Evolutionary conservation across 2,113 vertebrate species (phyloP), one percentile per base, ranked within the genome.

Genomic region (Antigone vipio): DNA sequence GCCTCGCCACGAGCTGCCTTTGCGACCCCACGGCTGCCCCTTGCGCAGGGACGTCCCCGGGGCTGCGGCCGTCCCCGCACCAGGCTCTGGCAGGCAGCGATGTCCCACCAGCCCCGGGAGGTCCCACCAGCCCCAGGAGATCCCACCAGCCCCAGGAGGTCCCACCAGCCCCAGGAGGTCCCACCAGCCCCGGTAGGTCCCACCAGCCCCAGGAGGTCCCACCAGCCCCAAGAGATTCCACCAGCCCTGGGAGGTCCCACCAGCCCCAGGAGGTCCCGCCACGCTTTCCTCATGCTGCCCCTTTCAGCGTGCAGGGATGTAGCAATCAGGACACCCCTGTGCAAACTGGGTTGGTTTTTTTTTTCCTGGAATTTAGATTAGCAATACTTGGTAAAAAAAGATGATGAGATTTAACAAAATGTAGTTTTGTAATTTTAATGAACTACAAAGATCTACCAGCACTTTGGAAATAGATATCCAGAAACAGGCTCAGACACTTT

Each of bases 31-130:
- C 22, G 12, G 77, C 75, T 40, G 40, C n/a, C 56, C 11, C 49
- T 47, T 2, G 0, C 0, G 1, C 56, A 20, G 49, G 30, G 49
- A 42, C 3, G 0, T 55, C 24, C 11, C 40, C 4, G 1, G 10
- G 35, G 45, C 64, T 53, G 14, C 52, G 29, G 52, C 52, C 9
- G 15, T 9, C 52, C 26, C 26, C 14, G 44, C 6, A 15, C 44
- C 4, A 10, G 44, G 44, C 52, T 14, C 52, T 9, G 26, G 52
- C 52, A 27, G 52, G 52, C 52, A 53, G 52, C 14, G 52, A 53
- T 53, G 52, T 53, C 14, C 80, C 67, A 9, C 0, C 29, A 0
- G 50, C 12, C 49, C 52, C 6, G 3, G 34, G 7, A 59, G 24
- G 27, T 40, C 58, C 80, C 67, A 9, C 0, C 29, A 0, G 50